These are phyloP conservation scores for Mormyrus hasselquistii DNA, from an alignment of 2,797 vertebrate genomes.

Conservation along the genomic window DNA sequence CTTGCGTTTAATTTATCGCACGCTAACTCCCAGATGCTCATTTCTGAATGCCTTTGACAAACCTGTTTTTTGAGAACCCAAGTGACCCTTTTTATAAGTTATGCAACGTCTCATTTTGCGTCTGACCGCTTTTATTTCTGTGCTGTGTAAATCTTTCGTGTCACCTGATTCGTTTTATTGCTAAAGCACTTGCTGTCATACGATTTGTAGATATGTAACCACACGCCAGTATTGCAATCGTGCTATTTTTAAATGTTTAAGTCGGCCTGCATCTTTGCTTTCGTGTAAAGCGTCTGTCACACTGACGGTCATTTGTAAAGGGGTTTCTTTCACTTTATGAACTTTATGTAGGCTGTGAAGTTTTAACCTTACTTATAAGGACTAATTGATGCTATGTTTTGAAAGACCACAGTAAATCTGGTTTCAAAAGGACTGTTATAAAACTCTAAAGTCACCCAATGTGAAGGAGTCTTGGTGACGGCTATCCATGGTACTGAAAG, in stretches of 20 bases:
- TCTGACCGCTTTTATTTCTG: neutral
- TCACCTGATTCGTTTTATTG: neutral
- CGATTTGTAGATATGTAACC: conserved; percentile 10
- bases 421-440: neutral
- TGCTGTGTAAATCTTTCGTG: neutral
- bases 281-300: neutral
- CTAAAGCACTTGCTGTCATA: neutral
- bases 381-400: neutral
- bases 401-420: neutral
- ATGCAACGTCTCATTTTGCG: neutral
- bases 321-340: neutral
- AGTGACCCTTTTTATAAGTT: neutral
- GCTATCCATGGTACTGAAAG: conserved; percentile 16
- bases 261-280: neutral
- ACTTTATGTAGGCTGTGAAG: neutral
- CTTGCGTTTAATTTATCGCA: neutral
- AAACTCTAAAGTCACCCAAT: neutral
- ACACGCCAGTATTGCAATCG: neutral
- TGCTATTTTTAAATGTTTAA: neutral
- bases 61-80: neutral
- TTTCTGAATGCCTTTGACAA: neutral
- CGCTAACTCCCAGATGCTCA: neutral
- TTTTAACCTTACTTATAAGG: neutral
- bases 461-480: neutral
- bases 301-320: neutral